Evolutionary conservation across 2,888 invertebrate species (phyloP).

Genomic region (Agonopterix alstromeriana): DNA sequence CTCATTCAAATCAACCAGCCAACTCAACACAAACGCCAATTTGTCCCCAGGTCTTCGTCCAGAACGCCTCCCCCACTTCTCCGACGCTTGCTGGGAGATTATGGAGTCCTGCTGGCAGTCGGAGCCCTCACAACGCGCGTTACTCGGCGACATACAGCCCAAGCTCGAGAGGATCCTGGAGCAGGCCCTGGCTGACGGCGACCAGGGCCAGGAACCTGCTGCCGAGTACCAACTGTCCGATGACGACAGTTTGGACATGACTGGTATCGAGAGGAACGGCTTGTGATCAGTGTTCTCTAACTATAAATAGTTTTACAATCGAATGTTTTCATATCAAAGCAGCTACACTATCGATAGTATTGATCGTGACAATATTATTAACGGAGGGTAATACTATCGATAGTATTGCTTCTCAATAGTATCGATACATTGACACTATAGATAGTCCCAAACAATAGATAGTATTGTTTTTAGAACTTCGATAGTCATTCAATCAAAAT

Average conservation of each 20-base stretch:
- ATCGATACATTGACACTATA: no score
- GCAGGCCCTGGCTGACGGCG: slow-evolving; percentile 14
- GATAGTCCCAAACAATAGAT: no score
- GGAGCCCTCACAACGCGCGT: slow-evolving; percentile 82
- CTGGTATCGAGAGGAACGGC: slow-evolving; percentile 21
- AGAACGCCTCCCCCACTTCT: slow-evolving; percentile 84
- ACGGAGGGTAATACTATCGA: no score
- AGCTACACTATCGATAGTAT: no score
- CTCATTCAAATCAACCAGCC: no score
- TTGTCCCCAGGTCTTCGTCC: slow-evolving; percentile 82
- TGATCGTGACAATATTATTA: no score
- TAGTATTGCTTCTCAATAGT: no score
- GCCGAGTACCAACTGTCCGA: slow-evolving; percentile 2
- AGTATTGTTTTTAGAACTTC: no score
- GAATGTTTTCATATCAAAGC: no score
- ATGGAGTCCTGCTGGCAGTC: slow-evolving; percentile 92
- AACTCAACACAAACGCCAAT: neutral
- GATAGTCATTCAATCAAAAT: no score
- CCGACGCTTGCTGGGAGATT: slow-evolving; percentile 87
- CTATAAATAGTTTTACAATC: no score
- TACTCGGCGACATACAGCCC: slow-evolving; percentile 87
- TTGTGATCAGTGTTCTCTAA: neutral
- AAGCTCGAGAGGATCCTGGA: slow-evolving; percentile 76
- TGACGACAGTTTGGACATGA: slow-evolving; percentile 41
- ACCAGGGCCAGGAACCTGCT: slow-evolving; percentile 8